Evolutionary conservation across 2,797 vertebrate genomes (phyloP).

Genomic region (Megaceryle alcyon): DNA sequence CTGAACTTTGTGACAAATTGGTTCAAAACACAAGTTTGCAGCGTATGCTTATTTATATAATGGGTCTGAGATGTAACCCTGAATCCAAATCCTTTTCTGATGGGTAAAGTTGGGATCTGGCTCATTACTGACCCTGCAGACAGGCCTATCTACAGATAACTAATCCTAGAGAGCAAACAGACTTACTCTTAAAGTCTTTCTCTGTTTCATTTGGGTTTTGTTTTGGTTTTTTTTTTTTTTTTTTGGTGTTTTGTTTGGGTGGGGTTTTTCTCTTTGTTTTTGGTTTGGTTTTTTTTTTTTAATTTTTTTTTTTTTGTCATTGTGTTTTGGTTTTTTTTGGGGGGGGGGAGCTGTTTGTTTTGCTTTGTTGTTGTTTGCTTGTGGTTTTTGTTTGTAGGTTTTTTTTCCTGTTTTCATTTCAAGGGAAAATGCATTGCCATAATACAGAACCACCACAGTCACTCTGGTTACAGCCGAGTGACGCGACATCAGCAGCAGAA

Average conservation of each 20-base stretch:
- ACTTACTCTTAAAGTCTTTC: background rate
- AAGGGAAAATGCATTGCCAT: background rate
- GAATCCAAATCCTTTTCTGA: background rate
- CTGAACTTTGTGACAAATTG: background rate
- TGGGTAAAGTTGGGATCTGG: background rate
- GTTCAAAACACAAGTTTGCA: background rate
- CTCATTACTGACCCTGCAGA: background rate
- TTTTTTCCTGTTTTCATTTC: background rate
- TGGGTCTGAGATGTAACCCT: background rate
- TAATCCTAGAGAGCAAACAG: constrained; percentile 10
- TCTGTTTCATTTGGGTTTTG: no score
- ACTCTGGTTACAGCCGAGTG: constrained; percentile 41
- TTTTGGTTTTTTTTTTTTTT: no score
- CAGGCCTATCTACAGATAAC: background rate
- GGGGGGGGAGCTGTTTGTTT: no score
- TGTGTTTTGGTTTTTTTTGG: no score
- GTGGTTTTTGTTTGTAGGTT: background rate
- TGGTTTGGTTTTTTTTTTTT: no score
- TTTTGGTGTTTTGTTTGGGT: no score
- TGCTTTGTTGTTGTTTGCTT: no score
- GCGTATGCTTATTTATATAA: background rate
- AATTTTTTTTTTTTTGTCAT: no score
- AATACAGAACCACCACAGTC: background rate
- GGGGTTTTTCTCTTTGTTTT: no score
- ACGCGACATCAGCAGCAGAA: constrained; percentile 36